Evolutionary conservation across 2,888 invertebrate genomes (phyloP), one percentile per base, ranked within the genome.

Genomic region (Blastobasis lacticolella): DNA sequence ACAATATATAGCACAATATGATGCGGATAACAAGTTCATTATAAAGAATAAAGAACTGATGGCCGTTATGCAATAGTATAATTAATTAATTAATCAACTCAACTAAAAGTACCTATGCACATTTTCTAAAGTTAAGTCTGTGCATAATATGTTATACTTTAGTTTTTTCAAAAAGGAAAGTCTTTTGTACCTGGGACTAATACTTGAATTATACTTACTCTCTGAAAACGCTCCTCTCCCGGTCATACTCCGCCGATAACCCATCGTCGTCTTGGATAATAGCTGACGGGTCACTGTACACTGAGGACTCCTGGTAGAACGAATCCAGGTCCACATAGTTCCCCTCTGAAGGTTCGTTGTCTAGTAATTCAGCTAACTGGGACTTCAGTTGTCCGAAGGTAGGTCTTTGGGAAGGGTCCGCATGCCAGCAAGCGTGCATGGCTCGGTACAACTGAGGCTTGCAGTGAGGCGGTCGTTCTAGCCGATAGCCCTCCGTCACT

Each of bases 391-490:
- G 90, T 0, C 90, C 88, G 72, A 95, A 95, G 55, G 91, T 89
- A 0, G 95, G 95, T 56, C 95, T 85, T 63, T 93, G 90, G 10
- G 90, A 89, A 0, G 94, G 92, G 74, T 93, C 93, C 37, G 92
- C 92, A 68, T 92, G 91, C 90, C 90, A 90, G 71, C 90, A 90
- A 5, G 86, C 69, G 64, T 86, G 85, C 88, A 88, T 88, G 46
- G 87, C 87, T 55, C 79, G 78, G 71, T 88, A 88, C 10, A 89
- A 74, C 50, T 78, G 81, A 0, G 93, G 92, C 61, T 93, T 92
- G 79, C 94, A 95, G 79, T 95, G 94, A 52, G 92, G 90, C 1
- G 95, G 95, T 49, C 94, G 89, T 67, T 94, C 94, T 52, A 95
- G 90, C 0, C 95, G 89, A 72, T 94, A 92, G 37, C 95, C 95